phyloP scores from a whole-genome alignment of 2,797 vertebrate species.

The Ptychadena robeensis region DNA sequence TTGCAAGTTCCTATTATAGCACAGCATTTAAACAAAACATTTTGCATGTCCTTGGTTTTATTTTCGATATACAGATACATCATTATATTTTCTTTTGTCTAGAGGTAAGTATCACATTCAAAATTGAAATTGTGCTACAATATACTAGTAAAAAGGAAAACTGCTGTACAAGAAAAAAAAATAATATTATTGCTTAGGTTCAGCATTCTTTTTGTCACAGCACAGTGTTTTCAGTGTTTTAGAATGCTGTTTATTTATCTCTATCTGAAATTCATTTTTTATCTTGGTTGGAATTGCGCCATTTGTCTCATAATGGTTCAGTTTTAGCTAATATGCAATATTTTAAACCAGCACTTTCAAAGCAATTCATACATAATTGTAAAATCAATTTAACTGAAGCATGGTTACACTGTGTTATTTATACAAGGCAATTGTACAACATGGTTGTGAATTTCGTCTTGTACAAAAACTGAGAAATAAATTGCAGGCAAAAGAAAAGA shows the following conservation, averaged over 20 bases:
- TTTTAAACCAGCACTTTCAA: background rate
- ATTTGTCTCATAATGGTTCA: background rate
- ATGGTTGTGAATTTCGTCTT: background rate
- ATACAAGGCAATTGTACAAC: background rate
- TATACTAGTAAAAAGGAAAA: background rate
- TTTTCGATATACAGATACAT: no score
- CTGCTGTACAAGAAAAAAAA: background rate
- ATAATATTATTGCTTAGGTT: background rate
- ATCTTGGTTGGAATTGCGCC: background rate
- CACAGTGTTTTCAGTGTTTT: background rate
- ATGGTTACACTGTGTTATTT: background rate
- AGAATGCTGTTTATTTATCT: background rate
- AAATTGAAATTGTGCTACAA: no score
- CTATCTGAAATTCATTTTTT: background rate
- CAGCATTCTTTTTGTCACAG: background rate
- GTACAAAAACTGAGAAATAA: background rate
- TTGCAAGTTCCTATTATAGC: no score
- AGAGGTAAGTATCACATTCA: no score
- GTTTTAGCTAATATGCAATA: background rate
- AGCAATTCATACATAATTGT: slow-evolving; percentile 1
- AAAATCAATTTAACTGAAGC: slow-evolving; percentile 4
- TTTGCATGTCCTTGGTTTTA: no score
- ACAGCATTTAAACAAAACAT: no score
- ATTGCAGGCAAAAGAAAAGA: background rate
- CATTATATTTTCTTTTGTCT: no score